These are phyloP conservation scores for Oryzias dopingdopingensis DNA, from an alignment of 2,797 vertebrate species.

Conservation along the genomic window DNA sequence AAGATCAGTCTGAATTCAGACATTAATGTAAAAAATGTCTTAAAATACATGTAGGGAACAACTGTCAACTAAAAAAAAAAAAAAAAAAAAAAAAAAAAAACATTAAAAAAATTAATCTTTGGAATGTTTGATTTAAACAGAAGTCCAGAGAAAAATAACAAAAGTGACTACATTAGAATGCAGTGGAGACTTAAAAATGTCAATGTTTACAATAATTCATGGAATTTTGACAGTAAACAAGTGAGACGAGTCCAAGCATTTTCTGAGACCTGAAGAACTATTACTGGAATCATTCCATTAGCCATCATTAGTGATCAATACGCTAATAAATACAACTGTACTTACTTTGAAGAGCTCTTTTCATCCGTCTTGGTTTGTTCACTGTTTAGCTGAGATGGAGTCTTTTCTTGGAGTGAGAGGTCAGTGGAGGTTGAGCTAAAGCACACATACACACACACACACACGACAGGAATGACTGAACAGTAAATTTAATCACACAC, in stretches of 20 bases:
- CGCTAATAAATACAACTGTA: not conserved
- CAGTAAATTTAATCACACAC: not conserved
- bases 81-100: no score
- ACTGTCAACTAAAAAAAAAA: no score
- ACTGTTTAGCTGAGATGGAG: constrained; percentile 3
- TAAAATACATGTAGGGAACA: no score
- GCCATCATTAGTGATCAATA: constrained; percentile 2
- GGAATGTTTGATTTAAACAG: not conserved
- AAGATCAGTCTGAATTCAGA: no score
- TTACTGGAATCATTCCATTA: no score
- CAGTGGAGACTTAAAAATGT: not conserved
- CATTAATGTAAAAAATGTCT: no score
- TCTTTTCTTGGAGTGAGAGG: constrained; percentile 7
- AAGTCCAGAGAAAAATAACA: not conserved
- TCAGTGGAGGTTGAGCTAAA: constrained; percentile 42
- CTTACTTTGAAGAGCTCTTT: constrained; percentile 50
- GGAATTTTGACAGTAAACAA: not conserved
- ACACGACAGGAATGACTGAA: not conserved
- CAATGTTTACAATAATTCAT: not conserved
- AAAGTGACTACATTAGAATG: not conserved
- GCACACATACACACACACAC: constrained; percentile 5
- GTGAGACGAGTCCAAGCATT: not conserved
- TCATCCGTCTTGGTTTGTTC: constrained; percentile 33
- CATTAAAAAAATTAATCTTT: no score
- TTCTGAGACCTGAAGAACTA: not conserved